Evolutionary conservation across 2,113 vertebrate species (phyloP).

Genomic region (Cynopterus brachyotis): DNA sequence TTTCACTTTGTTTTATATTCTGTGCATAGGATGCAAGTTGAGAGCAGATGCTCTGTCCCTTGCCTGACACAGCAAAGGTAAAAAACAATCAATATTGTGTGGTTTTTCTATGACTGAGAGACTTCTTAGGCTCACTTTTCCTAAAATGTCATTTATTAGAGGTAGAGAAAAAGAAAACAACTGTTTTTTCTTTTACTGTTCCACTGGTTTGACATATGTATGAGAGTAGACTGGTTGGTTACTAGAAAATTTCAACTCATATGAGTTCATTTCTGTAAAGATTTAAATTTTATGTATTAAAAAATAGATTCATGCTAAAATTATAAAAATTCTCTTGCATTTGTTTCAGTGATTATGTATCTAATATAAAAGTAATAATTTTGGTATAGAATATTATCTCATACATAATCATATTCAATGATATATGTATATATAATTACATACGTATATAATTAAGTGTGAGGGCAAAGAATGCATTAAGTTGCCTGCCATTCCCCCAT

Average conservation of each 20-base stretch:
- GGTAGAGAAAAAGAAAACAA: neutral
- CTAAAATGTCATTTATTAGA: neutral
- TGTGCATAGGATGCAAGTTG: neutral
- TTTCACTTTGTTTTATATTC: neutral
- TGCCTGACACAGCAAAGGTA: neutral
- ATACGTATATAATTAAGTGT: neutral
- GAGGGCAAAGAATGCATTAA: neutral
- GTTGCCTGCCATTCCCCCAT: neutral
- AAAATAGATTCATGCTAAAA: neutral
- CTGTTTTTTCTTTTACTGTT: neutral
- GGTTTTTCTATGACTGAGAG: neutral
- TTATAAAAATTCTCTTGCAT: neutral
- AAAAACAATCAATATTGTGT: neutral
- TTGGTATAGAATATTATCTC: neutral
- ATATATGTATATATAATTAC: neutral
- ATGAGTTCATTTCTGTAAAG: neutral
- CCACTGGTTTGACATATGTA: neutral
- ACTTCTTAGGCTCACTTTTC: neutral
- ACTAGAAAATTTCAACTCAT: neutral
- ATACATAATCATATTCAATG: neutral
- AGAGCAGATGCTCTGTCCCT: neutral
- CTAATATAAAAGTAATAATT: neutral
- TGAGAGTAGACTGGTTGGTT: neutral
- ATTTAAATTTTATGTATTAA: neutral
- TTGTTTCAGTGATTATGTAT: neutral